Base-by-base conservation (phyloP, 2,888 invertebrate genomes). In the Lydus trimaculatus region DNA sequence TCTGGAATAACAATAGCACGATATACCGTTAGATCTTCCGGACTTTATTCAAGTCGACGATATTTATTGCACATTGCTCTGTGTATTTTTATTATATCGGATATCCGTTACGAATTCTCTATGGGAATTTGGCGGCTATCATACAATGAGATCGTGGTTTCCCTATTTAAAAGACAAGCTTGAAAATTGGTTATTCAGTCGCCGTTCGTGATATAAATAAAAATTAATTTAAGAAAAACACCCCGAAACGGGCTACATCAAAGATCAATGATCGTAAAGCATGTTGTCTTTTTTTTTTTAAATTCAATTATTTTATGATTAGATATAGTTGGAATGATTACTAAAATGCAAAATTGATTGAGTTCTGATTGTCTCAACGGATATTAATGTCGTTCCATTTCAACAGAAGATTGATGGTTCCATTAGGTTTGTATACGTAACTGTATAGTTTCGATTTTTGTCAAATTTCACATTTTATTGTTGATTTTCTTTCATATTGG, bases 51-150 rank as follows among this genome's bases (percentile, higher is more conserved):
- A 56, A 56, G 56, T 56, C 28, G 56, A 56, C 56, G 56, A 56
- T 75, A 79, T 79, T 79, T 79, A 79, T 79, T 76, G 74, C 78
- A 73, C 73, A 75, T 77, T 70, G 73, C 28, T 56, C 71, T 72
- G 71, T 72, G 71, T 76, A 78, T 79, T 79, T 77, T 79, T 79
- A 78, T 78, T 77, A 76, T 74, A 73, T 66, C 77, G 78, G 78
- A 78, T 74, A 73, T 77, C 76, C 78, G 74, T 67, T 73, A 76
- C 75, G 75, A 73, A 72, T 74, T 72, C 76, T 63, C 61, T 61
- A 69, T 67, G 31, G 63, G 31, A 61, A n/a, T 56, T 52, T 43
- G 23, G 56, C 8, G 56, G 15, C 56, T 56, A 56, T 56, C 56
- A n/a, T 56, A 56, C 56, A 56, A 56, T 28, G 56, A 25, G n/a